Evolutionary conservation across 2,797 vertebrate genomes (phyloP), one percentile per base, ranked within the genome.

Genomic region (Pelochelys cantorii): DNA sequence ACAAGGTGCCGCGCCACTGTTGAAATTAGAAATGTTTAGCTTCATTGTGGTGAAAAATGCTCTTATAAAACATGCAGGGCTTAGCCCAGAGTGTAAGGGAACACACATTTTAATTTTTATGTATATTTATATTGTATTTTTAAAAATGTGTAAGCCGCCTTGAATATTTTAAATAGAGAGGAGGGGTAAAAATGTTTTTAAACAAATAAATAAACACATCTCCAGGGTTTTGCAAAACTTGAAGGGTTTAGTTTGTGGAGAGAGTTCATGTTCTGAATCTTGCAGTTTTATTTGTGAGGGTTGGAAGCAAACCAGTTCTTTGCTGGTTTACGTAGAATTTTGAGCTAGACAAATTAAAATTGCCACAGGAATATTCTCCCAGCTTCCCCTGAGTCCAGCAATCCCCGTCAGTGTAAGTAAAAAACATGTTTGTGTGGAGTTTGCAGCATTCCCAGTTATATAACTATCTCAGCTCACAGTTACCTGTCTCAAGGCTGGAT

Each of bases 1-100:
- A 79, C 81, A 84, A 1, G 0, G 59, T 85, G 60, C 82, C 80
- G 25, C 52, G 81, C 80, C 60, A n/a, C 60, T n/a, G 9, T 4
- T 71, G 60, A 86, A 95, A 85, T 77, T 71, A 55, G 34, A 52
- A 53, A 52, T 78, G 23, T 75, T 27, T 79, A 94, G 91, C 92
- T 88, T 90, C 86, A 95, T 62, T 29, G 55, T 78, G 93, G 80
- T 2, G 56, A 9, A 88, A 62, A 82, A 31, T 90, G 81, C n/a
- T 80, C 59, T 48, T 60, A 80, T 62, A 93, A 79, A 96, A 88
- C 7, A 18, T 53, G 84, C 27, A 71, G 48, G 77, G 22, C 85
- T 84, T 53, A 48, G 7, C 42, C 8, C 42, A 48, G 42, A 48
- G 42, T 48, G 42, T 48, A 48, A 48, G 42, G 42, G 42, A 48